Conservation (phyloP, 2,888 invertebrate genomes). For the Lepetodrilus schrolli region DNA sequence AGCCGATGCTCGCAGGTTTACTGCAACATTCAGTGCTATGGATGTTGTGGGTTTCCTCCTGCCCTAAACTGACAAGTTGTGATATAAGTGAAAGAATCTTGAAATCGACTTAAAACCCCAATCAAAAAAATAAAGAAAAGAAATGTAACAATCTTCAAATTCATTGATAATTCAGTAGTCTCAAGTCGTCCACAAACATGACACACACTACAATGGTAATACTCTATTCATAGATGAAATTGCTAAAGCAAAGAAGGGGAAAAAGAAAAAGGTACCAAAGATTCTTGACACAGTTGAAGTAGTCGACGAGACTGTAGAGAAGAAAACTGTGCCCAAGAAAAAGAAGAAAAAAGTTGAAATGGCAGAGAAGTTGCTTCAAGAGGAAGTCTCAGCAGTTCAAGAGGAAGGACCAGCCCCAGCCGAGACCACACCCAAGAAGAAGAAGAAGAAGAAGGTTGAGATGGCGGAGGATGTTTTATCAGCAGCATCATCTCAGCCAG, state of each 20-base stretch:
- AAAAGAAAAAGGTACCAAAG: conserved; percentile 41
- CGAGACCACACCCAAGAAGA: conserved; percentile 23
- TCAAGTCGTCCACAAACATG: too few species aligned
- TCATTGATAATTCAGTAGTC: neutral
- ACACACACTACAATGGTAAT: neutral
- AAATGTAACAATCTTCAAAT: neutral
- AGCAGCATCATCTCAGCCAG: neutral
- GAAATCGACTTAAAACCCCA: too few species aligned
- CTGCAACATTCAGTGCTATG: too few species aligned
- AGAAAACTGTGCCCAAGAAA: conserved; percentile 49
- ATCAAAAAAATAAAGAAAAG: conserved; percentile 5
- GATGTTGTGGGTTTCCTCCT: too few species aligned
- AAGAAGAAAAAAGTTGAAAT: conserved; percentile 43
- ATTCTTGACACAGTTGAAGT: conserved; percentile 44
- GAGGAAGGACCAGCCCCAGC: neutral
- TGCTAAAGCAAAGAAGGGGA: conserved; percentile 40
- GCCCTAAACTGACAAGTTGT: too few species aligned
- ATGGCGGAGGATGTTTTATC: neutral
- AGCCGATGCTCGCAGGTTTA: too few species aligned
- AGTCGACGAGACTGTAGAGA: conserved; percentile 48
- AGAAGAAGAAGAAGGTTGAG: conserved; percentile 38
- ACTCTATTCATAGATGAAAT: conserved; percentile 28
- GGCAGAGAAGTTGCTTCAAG: conserved; percentile 46
- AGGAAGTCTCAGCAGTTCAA: conserved; percentile 30
- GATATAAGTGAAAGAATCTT: too few species aligned